Conservation (phyloP, 2,888 invertebrate genomes). For the Rotaria macrura region DNA sequence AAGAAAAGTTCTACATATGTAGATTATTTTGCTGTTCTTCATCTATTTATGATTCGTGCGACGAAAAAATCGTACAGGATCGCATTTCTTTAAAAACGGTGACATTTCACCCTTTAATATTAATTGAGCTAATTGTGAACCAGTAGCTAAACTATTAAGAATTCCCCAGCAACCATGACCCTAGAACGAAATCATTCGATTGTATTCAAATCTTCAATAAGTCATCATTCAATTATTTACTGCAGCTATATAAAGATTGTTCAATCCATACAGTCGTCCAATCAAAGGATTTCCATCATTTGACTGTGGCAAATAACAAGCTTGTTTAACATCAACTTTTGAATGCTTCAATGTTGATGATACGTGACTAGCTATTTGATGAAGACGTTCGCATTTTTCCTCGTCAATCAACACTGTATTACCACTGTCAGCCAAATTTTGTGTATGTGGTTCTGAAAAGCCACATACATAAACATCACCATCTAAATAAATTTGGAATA, state of each 20-base stretch:
- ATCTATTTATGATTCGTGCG: neutral
- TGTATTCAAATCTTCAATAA: neutral
- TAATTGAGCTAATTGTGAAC: constrained; percentile 36
- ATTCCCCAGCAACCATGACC: constrained; percentile 38
- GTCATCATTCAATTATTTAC: neutral
- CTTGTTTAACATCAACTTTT: constrained; percentile 34
- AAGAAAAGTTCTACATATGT: neutral
- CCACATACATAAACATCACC: constrained; percentile 1
- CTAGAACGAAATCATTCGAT: neutral
- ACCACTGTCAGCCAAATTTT: neutral
- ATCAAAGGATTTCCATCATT: constrained; percentile 35
- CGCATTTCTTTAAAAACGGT: constrained; percentile 1
- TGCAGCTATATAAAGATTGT: constrained; percentile 36
- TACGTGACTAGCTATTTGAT: constrained; percentile 15
- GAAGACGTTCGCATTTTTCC: neutral
- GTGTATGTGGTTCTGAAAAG: neutral
- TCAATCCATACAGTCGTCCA: constrained; percentile 34
- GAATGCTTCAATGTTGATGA: constrained; percentile 32
- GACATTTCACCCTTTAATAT: constrained; percentile 35
- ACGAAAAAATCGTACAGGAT: neutral
- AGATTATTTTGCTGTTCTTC: no score
- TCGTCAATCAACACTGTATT: neutral
- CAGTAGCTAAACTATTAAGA: constrained; percentile 37
- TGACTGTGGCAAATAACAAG: constrained; percentile 36
- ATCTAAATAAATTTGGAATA: neutral